These are phyloP conservation scores for Tapera naevia DNA, from an alignment of 2,797 vertebrate species.

Conservation along the genomic window DNA sequence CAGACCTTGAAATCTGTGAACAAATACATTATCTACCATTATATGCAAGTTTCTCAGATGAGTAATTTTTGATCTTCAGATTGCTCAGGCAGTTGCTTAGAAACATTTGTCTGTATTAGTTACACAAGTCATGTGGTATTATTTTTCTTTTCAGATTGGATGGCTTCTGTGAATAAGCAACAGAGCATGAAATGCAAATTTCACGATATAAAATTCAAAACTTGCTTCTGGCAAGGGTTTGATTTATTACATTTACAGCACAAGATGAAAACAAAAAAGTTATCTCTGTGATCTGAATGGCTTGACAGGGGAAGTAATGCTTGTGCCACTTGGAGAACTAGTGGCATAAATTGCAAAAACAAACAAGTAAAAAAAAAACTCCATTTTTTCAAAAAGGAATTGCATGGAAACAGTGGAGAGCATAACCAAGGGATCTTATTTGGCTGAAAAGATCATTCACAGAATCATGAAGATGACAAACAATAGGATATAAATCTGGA, in stretches of 20 bases:
- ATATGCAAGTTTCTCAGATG: constrained; percentile 54
- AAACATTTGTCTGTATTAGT: constrained; percentile 69
- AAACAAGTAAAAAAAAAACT: background rate
- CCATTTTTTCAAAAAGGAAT: background rate
- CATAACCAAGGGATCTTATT: background rate
- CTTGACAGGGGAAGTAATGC: background rate
- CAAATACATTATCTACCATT: constrained; percentile 53
- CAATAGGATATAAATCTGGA: background rate
- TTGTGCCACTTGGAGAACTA: background rate
- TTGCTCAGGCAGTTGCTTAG: constrained; percentile 62
- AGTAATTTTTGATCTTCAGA: constrained; percentile 65
- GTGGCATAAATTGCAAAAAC: background rate
- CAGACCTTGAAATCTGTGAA: constrained; percentile 57
- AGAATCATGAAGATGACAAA: background rate
- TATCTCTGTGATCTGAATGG: constrained; percentile 34
- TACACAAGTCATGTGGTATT: constrained; percentile 45
- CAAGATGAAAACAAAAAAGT: constrained; percentile 66
- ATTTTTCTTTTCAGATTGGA: constrained; percentile 53
- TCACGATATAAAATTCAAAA: constrained; percentile 61
- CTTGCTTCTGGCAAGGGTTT: constrained; percentile 56
- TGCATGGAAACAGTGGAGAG: background rate
- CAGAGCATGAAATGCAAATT: constrained; percentile 65
- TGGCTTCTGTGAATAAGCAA: constrained; percentile 30
- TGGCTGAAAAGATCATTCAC: background rate
- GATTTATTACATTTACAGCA: constrained; percentile 68